These are phyloP conservation scores for Neolamprologus longior DNA, from an alignment of 2,113 vertebrate genomes.

Conservation along the genomic window DNA sequence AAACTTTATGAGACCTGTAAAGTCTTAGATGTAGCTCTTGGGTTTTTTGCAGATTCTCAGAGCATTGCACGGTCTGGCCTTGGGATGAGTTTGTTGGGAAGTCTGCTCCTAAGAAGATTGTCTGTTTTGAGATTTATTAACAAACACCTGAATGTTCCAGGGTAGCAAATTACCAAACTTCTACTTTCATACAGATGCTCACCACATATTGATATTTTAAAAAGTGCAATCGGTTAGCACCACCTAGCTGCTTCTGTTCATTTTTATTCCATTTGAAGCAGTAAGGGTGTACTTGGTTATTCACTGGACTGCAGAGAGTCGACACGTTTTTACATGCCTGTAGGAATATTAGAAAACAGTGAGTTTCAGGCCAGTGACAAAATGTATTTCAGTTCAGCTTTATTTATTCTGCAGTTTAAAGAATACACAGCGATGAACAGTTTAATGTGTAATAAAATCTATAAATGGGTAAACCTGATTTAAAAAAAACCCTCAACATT, in stretches of 20 bases:
- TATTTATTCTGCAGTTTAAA: not conserved
- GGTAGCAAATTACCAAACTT: not conserved
- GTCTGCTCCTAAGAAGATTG: not conserved
- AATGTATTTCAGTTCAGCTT: not conserved
- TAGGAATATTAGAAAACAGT: not conserved
- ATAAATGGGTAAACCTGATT: not conserved
- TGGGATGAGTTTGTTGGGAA: not conserved
- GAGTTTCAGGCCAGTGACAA: not conserved
- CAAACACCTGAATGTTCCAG: not conserved
- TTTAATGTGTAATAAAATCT: not conserved
- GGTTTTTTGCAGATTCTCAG: not conserved
- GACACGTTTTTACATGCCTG: not conserved
- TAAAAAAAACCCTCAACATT: fast-evolving
- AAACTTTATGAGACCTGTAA: not conserved
- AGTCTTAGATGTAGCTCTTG: not conserved
- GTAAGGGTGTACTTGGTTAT: not conserved
- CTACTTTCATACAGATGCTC: not conserved
- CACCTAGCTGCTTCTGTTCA: not conserved
- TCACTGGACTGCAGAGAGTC: not conserved
- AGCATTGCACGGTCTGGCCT: not conserved
- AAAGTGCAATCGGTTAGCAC: not conserved
- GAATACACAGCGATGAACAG: not conserved
- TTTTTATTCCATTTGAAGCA: not conserved
- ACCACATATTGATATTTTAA: not conserved
- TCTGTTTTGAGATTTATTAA: not conserved